Evolutionary conservation across 2,113 vertebrate genomes (phyloP).

Genomic region (Lampris megalopsis): DNA sequence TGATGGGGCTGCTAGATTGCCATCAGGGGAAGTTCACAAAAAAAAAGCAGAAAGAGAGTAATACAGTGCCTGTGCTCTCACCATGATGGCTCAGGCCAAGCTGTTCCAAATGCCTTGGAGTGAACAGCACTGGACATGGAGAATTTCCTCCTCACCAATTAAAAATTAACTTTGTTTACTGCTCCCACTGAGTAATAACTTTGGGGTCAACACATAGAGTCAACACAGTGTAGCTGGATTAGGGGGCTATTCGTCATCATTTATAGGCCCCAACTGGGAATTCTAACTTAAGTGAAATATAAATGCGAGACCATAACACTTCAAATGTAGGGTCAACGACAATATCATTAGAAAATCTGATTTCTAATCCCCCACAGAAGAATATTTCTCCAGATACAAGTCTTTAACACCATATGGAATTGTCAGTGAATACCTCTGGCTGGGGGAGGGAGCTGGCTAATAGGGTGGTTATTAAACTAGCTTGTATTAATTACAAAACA

Average conservation of each 20-base stretch:
- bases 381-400: slow-evolving; percentile 26
- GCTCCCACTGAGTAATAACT: slow-evolving; percentile 25
- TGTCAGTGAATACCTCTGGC: slow-evolving; percentile 42
- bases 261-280: slow-evolving; percentile 26
- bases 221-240: slow-evolving; percentile 9
- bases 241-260: slow-evolving; percentile 53
- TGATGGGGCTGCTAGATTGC: slow-evolving; percentile 30
- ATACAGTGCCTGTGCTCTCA: slow-evolving; percentile 57
- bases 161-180: slow-evolving; percentile 63
- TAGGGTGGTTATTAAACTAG: slow-evolving; percentile 64
- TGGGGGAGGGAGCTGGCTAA: slow-evolving; percentile 51
- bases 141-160: slow-evolving; percentile 71
- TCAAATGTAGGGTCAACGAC: slow-evolving; percentile 48
- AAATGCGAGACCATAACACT: no score
- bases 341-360: slow-evolving; percentile 53
- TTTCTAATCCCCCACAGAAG: slow-evolving; percentile 18
- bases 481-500: slow-evolving; percentile 77
- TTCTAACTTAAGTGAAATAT: slow-evolving; percentile 38
- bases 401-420: slow-evolving; percentile 39
- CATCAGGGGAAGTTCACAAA: slow-evolving; percentile 67
- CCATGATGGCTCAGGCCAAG: slow-evolving; percentile 50
- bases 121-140: slow-evolving; percentile 40
- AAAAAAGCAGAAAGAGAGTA: slow-evolving; percentile 58
- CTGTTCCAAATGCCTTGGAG: slow-evolving; percentile 53
- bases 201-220: slow-evolving; percentile 28